Base-by-base conservation (phyloP, 2,113 vertebrate species). In the Eubucco bourcierii region DNA sequence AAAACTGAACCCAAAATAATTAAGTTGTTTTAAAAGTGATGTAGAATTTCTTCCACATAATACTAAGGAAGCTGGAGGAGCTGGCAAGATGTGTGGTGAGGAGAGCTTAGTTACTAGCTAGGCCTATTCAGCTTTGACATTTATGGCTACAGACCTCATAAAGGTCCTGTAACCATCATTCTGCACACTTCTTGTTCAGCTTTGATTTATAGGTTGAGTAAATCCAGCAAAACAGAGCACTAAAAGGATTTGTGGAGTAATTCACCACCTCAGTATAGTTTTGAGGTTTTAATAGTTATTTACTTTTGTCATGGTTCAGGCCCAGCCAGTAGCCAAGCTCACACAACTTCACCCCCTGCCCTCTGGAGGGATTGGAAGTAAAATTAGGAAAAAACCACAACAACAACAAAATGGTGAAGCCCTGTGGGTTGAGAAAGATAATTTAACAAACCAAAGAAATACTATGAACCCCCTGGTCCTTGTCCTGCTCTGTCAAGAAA, bases 161-260 rank as follows among this genome's bases (percentile, higher is more conserved):
- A 95, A 91, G 59, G 81, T 90, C 73, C 67, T 93, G 8, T 44
- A 70, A 41, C 85, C 84, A 59, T 23, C 78, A 75, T 74, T 90
- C 92, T 81, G 16, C 41, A 76, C 68, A 74, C 59, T 47, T 31
- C 90, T 90, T 50, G 9, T 74, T 88, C 87, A 71, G 14, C 34
- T 95, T 87, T 94, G 71, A 94, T 96, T 96, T 92, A 95, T 59
- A 66, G 89, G 39, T 63, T 61, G 33, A 96, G 64, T 67, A 95
- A 95, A 87, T 34, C 70, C 72, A 56, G 56, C 27, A 96, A 96
- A 95, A 94, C 8, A 19, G 59, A 87, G 52, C 52, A 58, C 28
- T 90, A 81, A 91, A 94, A 90, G 52, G 46, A 67, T 87, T 71
- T 76, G 70, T 85, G 70, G 47, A 67, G 80, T 83, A 95, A 94